Conservation (phyloP, 2,888 invertebrate species). For the Lepidonotus clava region DNA sequence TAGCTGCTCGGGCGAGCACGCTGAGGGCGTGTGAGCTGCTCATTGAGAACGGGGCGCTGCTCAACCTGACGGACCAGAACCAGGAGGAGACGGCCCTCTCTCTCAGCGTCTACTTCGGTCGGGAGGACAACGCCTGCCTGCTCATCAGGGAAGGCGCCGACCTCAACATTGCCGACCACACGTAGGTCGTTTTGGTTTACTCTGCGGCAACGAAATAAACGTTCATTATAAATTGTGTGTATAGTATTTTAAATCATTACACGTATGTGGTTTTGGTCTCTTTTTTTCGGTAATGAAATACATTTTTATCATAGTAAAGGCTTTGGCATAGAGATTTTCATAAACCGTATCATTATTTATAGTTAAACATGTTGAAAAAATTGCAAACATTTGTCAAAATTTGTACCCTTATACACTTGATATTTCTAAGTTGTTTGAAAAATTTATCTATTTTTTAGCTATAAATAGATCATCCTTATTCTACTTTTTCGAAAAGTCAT, state of each 20-base stretch:
- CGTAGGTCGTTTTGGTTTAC: conserved; percentile 58
- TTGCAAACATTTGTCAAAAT: too few species aligned
- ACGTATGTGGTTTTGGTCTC: too few species aligned
- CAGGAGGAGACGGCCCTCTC: conserved; percentile 68
- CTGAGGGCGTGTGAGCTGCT: conserved; percentile 63
- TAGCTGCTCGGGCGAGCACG: conserved; percentile 64
- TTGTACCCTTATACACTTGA: background rate
- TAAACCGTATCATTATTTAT: too few species aligned
- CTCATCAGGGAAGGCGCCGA: conserved; percentile 68
- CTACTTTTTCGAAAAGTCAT: too few species aligned
- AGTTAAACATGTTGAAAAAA: too few species aligned
- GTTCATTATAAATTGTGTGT: background rate
- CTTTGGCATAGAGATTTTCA: too few species aligned
- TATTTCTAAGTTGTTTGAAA: too few species aligned
- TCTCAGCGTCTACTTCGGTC: conserved; percentile 68
- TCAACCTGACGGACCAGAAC: conserved; percentile 66
- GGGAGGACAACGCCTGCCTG: conserved; percentile 67
- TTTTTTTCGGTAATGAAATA: too few species aligned
- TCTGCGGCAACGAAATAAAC: background rate
- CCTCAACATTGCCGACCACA: conserved; percentile 67
- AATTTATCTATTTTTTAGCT: too few species aligned
- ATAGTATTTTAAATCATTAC: background rate
- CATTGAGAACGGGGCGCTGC: conserved; percentile 63
- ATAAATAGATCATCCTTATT: too few species aligned
- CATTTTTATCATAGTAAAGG: background rate